These are phyloP conservation scores for Syritta pipiens DNA, from an alignment of 2,888 invertebrate genomes.

Conservation along the genomic window DNA sequence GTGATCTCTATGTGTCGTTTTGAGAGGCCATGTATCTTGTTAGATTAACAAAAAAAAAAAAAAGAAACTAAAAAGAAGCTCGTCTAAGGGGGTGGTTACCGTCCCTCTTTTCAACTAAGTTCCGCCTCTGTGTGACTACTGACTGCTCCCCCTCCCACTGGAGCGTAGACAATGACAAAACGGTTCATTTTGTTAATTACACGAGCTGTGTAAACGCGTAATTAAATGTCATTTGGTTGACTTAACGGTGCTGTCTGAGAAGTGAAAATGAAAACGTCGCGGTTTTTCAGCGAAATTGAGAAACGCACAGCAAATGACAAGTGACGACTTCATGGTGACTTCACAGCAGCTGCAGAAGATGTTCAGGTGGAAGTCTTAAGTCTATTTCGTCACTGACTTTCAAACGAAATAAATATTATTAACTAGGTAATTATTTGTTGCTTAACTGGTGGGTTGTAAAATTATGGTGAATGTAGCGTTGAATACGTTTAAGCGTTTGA, in stretches of 20 bases:
- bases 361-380: too few relatives aligned
- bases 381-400: too few relatives aligned
- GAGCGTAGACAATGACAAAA: constrained; percentile 25
- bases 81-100: constrained; percentile 29
- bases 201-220: constrained; percentile 36
- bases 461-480: too few relatives aligned
- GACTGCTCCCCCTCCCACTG: neutral
- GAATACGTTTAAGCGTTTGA: too few relatives aligned
- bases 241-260: constrained; percentile 1
- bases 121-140: neutral
- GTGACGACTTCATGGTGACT: neutral
- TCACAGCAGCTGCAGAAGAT: too few relatives aligned
- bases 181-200: constrained; percentile 43
- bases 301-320: neutral
- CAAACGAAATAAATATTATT: too few relatives aligned
- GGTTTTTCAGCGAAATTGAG: neutral
- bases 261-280: constrained; percentile 8
- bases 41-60: too few relatives aligned
- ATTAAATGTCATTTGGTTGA: constrained; percentile 38
- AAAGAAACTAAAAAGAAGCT: too few relatives aligned
- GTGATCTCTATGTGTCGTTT: too few relatives aligned
- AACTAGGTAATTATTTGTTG: too few relatives aligned
- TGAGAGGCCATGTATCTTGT: too few relatives aligned
- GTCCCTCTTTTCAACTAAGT: constrained; percentile 15
- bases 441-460: too few relatives aligned